Conservation (phyloP, 2,113 vertebrate species). For the Mugil cephalus region DNA sequence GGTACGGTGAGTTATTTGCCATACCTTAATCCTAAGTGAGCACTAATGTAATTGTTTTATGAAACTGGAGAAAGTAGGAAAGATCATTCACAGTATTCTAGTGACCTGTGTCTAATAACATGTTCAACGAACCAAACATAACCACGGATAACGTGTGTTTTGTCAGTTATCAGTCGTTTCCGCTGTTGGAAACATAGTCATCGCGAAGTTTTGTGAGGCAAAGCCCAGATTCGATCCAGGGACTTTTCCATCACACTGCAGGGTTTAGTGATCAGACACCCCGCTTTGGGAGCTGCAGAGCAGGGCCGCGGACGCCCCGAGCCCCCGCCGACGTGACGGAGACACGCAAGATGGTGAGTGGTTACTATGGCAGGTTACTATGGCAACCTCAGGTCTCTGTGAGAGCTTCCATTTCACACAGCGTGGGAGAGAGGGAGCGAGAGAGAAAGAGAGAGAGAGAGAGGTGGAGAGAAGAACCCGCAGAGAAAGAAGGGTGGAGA, state of each 20-base stretch:
- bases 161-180: conserved; percentile 6
- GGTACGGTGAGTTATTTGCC: not conserved
- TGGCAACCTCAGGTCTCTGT: conserved; percentile 82
- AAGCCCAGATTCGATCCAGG: not conserved
- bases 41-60: conserved; percentile 11
- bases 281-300: conserved; percentile 60
- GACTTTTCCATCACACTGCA: conserved; percentile 17
- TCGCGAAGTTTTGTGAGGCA: conserved; percentile 13
- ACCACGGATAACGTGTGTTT: not conserved
- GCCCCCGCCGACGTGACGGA: conserved; percentile 69
- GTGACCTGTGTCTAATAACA: conserved; percentile 20
- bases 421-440: conserved; percentile 76
- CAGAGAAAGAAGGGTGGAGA: conserved; percentile 64
- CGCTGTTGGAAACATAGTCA: not conserved
- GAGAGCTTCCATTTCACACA: conserved; percentile 82
- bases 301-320: conserved; percentile 64
- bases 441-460: conserved; percentile 56
- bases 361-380: conserved; percentile 84
- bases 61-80: not conserved
- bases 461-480: conserved; percentile 62
- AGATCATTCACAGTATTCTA: not conserved
- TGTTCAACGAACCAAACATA: not conserved
- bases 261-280: conserved; percentile 28
- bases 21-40: not conserved
- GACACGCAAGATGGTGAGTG: conserved; percentile 81